phyloP scores from a whole-genome alignment of 2,113 vertebrate genomes.

The Melanerpes formicivorus region DNA sequence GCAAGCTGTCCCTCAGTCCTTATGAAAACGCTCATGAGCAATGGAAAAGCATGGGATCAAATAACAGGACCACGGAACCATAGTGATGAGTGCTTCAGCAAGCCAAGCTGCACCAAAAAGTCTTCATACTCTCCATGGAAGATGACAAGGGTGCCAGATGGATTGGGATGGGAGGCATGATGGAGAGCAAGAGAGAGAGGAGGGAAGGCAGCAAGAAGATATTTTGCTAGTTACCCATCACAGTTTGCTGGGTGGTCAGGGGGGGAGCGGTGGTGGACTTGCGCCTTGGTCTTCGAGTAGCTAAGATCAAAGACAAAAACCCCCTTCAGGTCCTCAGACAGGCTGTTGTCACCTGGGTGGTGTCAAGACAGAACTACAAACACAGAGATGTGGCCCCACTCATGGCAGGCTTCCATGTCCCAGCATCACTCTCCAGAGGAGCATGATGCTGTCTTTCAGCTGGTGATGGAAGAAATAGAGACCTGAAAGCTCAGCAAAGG shows the following conservation, averaged over 20 bases:
- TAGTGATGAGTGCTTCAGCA: neutral
- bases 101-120: neutral
- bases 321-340: neutral
- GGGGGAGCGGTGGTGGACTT: slow-evolving; percentile 2
- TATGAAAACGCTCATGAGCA: fast-evolving
- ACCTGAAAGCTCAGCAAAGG: neutral
- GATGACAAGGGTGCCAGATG: neutral
- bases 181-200: neutral
- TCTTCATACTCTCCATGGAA: neutral
- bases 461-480: neutral
- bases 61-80: neutral
- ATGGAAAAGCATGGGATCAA: neutral
- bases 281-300: slow-evolving; percentile 15
- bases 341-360: neutral
- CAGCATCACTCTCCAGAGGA: fast-evolving
- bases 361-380: neutral
- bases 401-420: neutral
- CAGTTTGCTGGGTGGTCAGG: neutral
- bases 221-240: slow-evolving; percentile 24
- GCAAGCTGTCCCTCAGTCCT: neutral
- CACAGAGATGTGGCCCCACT: neutral
- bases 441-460: neutral
- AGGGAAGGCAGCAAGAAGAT: neutral
- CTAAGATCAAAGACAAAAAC: slow-evolving; percentile 50
- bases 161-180: neutral